Evolutionary conservation across 2,888 invertebrate genomes (phyloP).

Genomic region (Philaethria dido): DNA sequence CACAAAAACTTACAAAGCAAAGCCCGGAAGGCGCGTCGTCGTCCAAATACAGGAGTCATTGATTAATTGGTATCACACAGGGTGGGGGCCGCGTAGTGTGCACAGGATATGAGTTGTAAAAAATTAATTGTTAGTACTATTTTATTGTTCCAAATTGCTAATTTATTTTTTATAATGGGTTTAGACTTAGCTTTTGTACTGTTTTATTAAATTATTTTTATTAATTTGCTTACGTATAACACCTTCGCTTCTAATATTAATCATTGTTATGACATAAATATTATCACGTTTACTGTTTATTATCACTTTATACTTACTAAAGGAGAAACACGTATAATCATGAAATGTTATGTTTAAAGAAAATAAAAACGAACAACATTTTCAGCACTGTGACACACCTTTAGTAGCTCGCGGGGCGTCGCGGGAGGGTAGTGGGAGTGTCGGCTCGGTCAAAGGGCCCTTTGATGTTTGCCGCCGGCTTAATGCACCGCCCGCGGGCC

Average conservation of each 20-base stretch:
- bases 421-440: constrained; percentile 48
- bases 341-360: constrained; percentile 6
- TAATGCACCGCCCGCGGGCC: constrained; percentile 82
- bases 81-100: constrained; percentile 22
- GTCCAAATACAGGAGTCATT: constrained; percentile 62
- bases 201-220: background rate
- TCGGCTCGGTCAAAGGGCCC: constrained; percentile 83
- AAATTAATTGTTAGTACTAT: background rate
- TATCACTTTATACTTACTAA: background rate
- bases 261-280: background rate
- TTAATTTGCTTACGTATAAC: background rate
- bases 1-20: constrained; percentile 48
- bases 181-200: background rate
- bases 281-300: background rate
- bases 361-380: constrained; percentile 24
- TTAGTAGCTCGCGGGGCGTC: constrained; percentile 40
- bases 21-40: constrained; percentile 50
- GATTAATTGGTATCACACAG: constrained; percentile 73
- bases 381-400: constrained; percentile 43
- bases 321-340: background rate
- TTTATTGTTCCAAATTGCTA: background rate
- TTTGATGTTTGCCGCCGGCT: constrained; percentile 84
- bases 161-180: background rate
- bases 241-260: background rate
- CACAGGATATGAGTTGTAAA: background rate